Evolutionary conservation across 2,797 vertebrate genomes (phyloP), one percentile per base, ranked within the genome.

Genomic region (Lophotriccus pileatus): DNA sequence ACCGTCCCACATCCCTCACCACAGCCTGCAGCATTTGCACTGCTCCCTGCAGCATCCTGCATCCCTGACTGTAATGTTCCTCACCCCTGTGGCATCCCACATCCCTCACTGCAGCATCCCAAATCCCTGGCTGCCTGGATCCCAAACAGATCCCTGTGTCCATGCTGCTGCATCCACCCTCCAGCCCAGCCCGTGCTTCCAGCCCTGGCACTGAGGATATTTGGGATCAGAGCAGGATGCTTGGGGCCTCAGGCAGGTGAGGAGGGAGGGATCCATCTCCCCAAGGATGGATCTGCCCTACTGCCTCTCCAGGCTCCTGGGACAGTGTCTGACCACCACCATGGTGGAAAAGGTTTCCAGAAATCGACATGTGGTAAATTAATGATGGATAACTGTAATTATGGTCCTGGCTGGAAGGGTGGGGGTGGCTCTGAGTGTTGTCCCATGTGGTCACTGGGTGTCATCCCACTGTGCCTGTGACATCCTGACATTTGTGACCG

Each of bases 131-230:
- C 34, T 39, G 43, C 34, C 30, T 19, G 10, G 19, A 17, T 1
- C 60, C 83, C 69, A 8, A 34, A 14, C 1, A 2, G 4, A 4
- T 3, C 10, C 1, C 17, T 2, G 9, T 11, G 47, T 2, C 52
- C 1, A 2, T 52, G 27, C 27, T 28, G 49, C 10, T 52, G 27
- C 11, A 52, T 28, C 50, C 91, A 36, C 11, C 8, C 32, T 20
- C 28, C 1, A 0, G 2, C 37, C 6, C 2, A 1, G 36, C 19
- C n/a, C 2, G 0, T 2, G 47, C 6, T 55, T 10, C 36, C 8
- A 2, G 58, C 0, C 2, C 56, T 25, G 41, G 34, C 9, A 8
- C 15, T 0, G 1, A 14, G 74, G 67, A 5, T 0, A n/a, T 10
- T 20, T 4, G 8, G 73, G 37, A 4, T 10, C 0, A 1, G 58